These are phyloP conservation scores for Pseudonaja textilis DNA, from an alignment of 2,113 vertebrate genomes.

Conservation along the genomic window DNA sequence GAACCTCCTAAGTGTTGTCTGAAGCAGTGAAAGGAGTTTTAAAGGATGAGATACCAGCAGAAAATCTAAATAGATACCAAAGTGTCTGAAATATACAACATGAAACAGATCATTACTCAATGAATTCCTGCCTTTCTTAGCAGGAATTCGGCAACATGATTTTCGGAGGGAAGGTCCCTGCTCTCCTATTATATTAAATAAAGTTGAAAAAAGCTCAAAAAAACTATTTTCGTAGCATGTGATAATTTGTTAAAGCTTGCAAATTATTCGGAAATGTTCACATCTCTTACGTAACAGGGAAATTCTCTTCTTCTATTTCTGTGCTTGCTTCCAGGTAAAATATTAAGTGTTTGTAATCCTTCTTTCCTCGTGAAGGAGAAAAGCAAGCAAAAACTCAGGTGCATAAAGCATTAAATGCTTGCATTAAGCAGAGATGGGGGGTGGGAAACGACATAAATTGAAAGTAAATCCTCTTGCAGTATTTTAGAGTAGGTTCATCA, in stretches of 20 bases:
- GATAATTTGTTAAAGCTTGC: slow-evolving; percentile 22
- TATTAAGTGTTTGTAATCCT: slow-evolving; percentile 23
- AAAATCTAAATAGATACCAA: background rate
- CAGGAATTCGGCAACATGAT: background rate
- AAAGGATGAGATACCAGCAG: background rate
- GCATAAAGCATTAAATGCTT: slow-evolving; percentile 22
- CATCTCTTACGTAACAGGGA: background rate
- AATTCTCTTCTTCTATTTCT: slow-evolving; percentile 5
- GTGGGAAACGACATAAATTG: background rate
- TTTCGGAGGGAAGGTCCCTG: background rate
- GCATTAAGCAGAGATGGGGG: slow-evolving; percentile 12
- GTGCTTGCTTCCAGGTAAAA: slow-evolving; percentile 22
- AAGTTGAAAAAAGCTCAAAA: slow-evolving; percentile 1
- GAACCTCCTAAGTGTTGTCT: background rate
- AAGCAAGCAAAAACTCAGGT: slow-evolving; percentile 8
- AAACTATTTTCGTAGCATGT: background rate
- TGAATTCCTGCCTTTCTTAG: background rate
- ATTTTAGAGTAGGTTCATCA: background rate
- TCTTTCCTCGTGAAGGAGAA: background rate
- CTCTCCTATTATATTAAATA: background rate
- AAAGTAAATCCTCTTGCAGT: slow-evolving; percentile 7
- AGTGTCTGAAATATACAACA: background rate
- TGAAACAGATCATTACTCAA: background rate
- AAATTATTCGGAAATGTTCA: slow-evolving; percentile 31
- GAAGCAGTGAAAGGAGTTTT: background rate